phyloP scores from a whole-genome alignment of 2,888 invertebrate species.

The Xiphydria camelus region DNA sequence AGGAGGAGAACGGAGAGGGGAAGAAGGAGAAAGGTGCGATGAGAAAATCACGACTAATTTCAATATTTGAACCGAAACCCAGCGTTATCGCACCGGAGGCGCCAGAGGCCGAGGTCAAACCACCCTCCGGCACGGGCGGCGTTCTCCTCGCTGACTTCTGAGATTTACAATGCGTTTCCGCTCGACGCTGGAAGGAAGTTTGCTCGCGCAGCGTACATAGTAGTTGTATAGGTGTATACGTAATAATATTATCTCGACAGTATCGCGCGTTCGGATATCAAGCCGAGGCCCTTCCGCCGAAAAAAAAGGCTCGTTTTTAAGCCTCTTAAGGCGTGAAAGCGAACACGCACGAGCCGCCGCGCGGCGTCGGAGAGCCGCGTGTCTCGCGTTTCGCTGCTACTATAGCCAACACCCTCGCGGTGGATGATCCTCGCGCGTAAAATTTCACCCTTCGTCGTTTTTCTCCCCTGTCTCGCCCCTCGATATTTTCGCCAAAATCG shows the following conservation, averaged over 20 bases:
- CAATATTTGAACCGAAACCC: constrained; percentile 41
- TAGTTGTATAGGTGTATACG: no score
- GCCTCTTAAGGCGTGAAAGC: neutral
- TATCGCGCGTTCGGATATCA: constrained; percentile 40
- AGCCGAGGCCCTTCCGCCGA: constrained; percentile 37
- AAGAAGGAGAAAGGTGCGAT: constrained; percentile 14
- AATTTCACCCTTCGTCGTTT: no score
- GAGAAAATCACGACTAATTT: constrained; percentile 40
- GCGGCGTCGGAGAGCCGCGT: no score
- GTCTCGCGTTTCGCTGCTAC: no score
- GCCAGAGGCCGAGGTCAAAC: constrained; percentile 12
- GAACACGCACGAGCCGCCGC: no score
- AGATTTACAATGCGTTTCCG: constrained; percentile 57
- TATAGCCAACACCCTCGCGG: no score
- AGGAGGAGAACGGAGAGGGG: neutral
- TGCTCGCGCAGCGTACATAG: constrained; percentile 42
- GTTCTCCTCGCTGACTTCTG: constrained; percentile 33
- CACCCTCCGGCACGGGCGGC: constrained; percentile 17
- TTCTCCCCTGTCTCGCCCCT: no score
- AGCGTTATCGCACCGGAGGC: constrained; percentile 23
- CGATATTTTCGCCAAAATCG: no score
- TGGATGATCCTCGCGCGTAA: no score
- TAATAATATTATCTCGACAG: constrained; percentile 39
- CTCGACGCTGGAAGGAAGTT: constrained; percentile 51
- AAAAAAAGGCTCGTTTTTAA: constrained; percentile 29